Evolutionary conservation across 2,113 vertebrate genomes (phyloP).

Genomic region (Haemorhous mexicanus): DNA sequence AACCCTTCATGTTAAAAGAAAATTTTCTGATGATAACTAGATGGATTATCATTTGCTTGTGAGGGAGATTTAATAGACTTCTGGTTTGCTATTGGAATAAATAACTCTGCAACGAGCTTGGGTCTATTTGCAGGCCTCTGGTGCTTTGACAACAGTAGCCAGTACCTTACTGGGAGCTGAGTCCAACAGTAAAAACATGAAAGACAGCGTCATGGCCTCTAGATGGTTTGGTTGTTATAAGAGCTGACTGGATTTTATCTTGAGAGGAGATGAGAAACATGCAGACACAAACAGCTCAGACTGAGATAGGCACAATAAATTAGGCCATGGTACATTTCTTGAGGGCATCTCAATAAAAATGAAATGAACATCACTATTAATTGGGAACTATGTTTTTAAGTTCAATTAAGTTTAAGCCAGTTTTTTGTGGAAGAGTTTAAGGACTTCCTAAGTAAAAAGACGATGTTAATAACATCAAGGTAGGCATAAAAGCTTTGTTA

Average conservation of each 20-base stretch:
- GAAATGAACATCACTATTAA: not conserved
- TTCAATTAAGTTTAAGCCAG: not conserved
- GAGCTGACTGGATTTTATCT: not conserved
- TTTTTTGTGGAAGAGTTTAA: not conserved
- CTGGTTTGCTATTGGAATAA: not conserved
- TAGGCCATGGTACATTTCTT: not conserved
- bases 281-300: not conserved
- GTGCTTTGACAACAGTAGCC: not conserved
- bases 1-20: not conserved
- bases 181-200: not conserved
- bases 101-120: not conserved
- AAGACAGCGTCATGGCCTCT: not conserved
- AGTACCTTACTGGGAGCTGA: not conserved
- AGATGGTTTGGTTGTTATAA: not conserved
- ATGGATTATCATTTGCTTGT: not conserved
- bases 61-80: not conserved
- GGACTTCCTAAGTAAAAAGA: not conserved
- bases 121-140: not conserved
- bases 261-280: not conserved
- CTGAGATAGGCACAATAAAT: not conserved
- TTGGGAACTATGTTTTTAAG: not conserved
- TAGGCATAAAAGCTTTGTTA: not conserved
- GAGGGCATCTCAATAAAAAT: not conserved
- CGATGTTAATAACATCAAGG: not conserved
- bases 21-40: not conserved